Evolutionary conservation across 2,888 invertebrate species (phyloP).

Genomic region (Serrognathus titanus): DNA sequence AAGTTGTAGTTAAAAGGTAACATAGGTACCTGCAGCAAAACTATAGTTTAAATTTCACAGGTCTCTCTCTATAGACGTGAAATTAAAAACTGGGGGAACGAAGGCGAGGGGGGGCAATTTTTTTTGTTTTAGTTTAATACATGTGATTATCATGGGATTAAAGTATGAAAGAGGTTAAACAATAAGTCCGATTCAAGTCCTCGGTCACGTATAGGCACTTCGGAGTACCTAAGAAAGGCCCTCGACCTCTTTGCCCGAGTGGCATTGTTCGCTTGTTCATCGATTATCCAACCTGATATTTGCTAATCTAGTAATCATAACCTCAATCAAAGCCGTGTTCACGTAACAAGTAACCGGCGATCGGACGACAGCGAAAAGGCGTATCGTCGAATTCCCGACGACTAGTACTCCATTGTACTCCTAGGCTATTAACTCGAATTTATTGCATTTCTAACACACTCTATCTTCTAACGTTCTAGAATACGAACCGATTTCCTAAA

Average conservation of each 20-base stretch:
- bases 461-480: slow-evolving; percentile 20
- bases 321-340: slow-evolving; percentile 28
- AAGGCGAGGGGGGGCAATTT: too few species aligned
- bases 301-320: slow-evolving; percentile 28
- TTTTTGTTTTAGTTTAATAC: too few species aligned
- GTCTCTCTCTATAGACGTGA: too few species aligned
- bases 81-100: too few species aligned
- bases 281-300: slow-evolving; percentile 29
- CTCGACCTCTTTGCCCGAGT: slow-evolving; percentile 23
- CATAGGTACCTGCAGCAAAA: too few species aligned
- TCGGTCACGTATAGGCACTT: slow-evolving; percentile 26
- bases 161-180: slow-evolving; percentile 20
- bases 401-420: slow-evolving; percentile 48
- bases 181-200: slow-evolving; percentile 23
- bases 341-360: slow-evolving; percentile 32
- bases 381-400: slow-evolving; percentile 47
- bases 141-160: too few species aligned
- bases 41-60: too few species aligned
- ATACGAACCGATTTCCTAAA: slow-evolving; percentile 1
- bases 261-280: slow-evolving; percentile 25
- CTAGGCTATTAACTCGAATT: slow-evolving; percentile 48
- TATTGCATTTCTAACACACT: slow-evolving; percentile 48
- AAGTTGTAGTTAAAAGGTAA: too few species aligned
- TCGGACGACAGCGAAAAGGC: slow-evolving; percentile 49
- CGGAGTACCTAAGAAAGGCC: slow-evolving; percentile 18